A percentile compares a stretch with the other conserved stretches of the same genome.
phyloP scores from a whole-genome alignment of 2,113 vertebrate species.

The Neolamprologus modestus region DNA sequence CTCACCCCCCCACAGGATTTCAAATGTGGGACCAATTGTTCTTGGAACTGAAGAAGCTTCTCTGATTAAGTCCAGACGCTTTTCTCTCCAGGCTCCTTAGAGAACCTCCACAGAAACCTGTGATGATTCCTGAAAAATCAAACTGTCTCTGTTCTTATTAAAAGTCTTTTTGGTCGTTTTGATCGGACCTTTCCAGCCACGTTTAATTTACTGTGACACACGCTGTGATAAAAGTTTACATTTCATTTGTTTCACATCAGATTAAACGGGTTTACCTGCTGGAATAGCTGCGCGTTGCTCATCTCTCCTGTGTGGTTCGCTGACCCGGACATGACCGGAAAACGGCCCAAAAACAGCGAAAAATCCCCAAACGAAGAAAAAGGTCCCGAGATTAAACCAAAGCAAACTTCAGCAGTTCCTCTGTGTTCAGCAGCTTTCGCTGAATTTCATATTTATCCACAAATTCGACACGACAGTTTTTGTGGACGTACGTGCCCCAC shows the following conservation, averaged over 20 bases:
- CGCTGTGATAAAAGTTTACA: background rate
- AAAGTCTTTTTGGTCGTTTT: background rate
- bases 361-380: background rate
- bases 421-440: accelerated
- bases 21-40: background rate
- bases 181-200: background rate
- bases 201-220: background rate
- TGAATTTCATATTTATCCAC: background rate
- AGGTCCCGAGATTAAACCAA: accelerated
- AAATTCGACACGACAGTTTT: accelerated
- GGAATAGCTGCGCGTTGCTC: constrained; percentile 35
- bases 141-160: background rate
- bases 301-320: background rate
- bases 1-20: background rate
- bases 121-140: background rate
- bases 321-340: constrained; percentile 25
- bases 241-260: background rate
- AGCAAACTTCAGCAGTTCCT: accelerated
- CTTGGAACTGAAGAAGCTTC: background rate
- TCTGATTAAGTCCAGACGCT: background rate
- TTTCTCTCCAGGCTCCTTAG: background rate
- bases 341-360: background rate
- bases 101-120: background rate
- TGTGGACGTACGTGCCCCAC: background rate
- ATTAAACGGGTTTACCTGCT: constrained; percentile 27